Base-by-base conservation (phyloP, 2,113 vertebrate species). In the Eupsittula cactorum region DNA sequence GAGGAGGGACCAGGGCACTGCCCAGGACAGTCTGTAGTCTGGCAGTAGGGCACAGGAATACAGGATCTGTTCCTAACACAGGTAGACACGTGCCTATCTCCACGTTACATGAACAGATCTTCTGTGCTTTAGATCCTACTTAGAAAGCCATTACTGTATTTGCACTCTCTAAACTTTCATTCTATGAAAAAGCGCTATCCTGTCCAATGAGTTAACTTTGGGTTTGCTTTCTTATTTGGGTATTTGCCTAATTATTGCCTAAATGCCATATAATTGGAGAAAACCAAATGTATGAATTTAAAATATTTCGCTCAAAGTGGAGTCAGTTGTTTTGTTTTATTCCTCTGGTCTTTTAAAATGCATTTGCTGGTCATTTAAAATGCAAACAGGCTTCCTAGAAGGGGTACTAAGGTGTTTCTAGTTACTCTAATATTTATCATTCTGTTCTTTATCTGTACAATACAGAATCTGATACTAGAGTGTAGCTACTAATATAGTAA, bases 71-170 rank as follows among this genome's bases (percentile, higher is more conserved):
- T 70, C 42, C 55, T 37, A 7, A 27, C 31, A 39, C 17, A 21
- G 59, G 19, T 2, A 39, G 25, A 37, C 63, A 18, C 1, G 2
- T 4, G 13, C 0, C 0, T 33, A 23, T 70, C 46, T 52, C 65
- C 18, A 3, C 16, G 16, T 42, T 62, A 16, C 29, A 1, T 16
- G 57, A 62, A 47, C 44, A 77, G 31, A 16, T 27, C 28, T 50
- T 90, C 67, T 47, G 31, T 84, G 4, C 44, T 91, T 89, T 7
- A 79, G 35, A 60, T 44, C 3, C 7, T 25, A 9, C 21, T 59
- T 63, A 11, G 46, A 60, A 92, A 88, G 86, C 18, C 41, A 25
- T 42, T 63, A 4, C 46, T 67, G 31, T 75, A 8, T 87, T 81
- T 84, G 42, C 7, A 17, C 21, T 80, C 35, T 33, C 2, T 65